phyloP scores from a whole-genome alignment of 2,888 invertebrate genomes.

The Magallana nippona region DNA sequence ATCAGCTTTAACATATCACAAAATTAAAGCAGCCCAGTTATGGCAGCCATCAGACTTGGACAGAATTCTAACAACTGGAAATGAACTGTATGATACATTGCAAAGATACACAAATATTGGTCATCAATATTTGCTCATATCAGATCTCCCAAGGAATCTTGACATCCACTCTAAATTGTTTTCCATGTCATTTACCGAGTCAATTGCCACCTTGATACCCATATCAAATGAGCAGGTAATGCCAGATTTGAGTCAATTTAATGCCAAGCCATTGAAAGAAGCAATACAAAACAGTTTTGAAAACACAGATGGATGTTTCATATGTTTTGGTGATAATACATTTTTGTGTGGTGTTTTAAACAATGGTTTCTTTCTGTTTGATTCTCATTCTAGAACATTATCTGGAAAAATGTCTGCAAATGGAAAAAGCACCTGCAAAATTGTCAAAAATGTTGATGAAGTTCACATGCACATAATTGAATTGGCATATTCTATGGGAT shows the following conservation, averaged over 20 bases:
- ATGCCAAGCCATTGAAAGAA: background rate
- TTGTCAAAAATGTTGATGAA: background rate
- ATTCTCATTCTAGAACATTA: background rate
- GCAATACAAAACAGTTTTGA: background rate
- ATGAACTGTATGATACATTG: background rate
- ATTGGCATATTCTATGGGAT: background rate
- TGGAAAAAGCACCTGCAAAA: background rate
- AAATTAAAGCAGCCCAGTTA: background rate
- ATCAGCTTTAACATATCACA: background rate
- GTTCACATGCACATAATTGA: background rate
- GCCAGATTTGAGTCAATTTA: background rate
- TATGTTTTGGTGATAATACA: constrained; percentile 10
- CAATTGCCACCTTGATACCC: too few relatives aligned
- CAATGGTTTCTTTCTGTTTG: background rate
- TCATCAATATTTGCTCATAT: background rate
- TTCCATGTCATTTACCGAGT: too few relatives aligned
- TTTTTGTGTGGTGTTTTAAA: background rate
- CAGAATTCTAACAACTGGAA: background rate
- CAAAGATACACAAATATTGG: background rate
- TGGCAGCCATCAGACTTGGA: background rate
- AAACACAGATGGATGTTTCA: background rate
- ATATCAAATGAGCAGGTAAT: too few relatives aligned
- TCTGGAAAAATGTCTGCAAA: background rate
- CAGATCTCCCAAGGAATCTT: too few relatives aligned
- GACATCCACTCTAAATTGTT: too few relatives aligned